Conservation (phyloP, 2,797 vertebrate species). For the Rousettus madagascariensis region DNA sequence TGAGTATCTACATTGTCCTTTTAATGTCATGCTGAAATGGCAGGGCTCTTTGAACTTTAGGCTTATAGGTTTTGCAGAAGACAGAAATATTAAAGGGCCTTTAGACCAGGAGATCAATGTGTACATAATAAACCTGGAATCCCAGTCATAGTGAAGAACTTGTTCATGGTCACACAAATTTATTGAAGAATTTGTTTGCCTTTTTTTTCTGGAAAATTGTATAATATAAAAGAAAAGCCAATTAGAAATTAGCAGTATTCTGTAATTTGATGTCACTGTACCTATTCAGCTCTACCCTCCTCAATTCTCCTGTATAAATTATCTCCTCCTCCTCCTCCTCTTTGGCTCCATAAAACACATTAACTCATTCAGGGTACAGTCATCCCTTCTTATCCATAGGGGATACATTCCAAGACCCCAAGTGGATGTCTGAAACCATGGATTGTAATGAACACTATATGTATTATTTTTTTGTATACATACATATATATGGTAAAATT, state of each 20-base stretch:
- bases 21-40: background rate
- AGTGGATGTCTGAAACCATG: background rate
- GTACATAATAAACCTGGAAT: background rate
- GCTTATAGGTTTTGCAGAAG: background rate
- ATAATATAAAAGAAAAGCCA: background rate
- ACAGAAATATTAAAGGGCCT: background rate
- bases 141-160: background rate
- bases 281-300: background rate
- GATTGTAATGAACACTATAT: background rate
- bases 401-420: background rate
- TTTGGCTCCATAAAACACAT: background rate
- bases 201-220: background rate
- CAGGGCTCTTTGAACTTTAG: background rate
- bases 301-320: background rate
- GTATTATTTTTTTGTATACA: background rate
- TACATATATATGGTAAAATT: background rate
- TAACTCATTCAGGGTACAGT: background rate
- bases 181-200: background rate
- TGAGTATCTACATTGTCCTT: background rate
- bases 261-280: background rate
- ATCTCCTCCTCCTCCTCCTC: background rate
- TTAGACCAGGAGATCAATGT: background rate
- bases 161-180: background rate
- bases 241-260: background rate
- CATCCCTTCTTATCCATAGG: too few species aligned